Conservation (phyloP, 2,888 invertebrate genomes). For the Erebia epiphron region DNA sequence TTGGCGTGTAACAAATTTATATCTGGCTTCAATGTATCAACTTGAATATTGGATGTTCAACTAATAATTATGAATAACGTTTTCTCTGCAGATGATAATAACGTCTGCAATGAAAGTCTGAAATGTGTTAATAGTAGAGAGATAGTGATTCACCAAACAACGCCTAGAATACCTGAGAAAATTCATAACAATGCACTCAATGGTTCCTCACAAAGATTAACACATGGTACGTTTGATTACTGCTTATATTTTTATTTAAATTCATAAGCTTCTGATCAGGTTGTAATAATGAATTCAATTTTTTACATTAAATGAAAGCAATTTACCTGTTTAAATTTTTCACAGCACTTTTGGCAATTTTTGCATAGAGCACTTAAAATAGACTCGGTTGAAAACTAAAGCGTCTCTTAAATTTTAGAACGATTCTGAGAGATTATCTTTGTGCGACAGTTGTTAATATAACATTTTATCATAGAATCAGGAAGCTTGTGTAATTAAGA, state of each 20-base stretch:
- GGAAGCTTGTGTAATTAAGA: too few species aligned
- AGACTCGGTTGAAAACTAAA: not conserved
- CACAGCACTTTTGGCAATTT: not conserved
- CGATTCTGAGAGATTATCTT: too few species aligned
- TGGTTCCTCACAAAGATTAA: conserved; percentile 72
- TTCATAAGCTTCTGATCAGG: not conserved
- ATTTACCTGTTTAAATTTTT: not conserved
- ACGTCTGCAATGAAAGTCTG: conserved; percentile 73
- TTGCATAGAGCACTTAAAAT: conserved; percentile 1
- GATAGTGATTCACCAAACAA: conserved; percentile 57
- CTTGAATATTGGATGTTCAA: not conserved
- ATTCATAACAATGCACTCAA: conserved; percentile 65
- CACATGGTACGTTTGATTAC: conserved; percentile 68
- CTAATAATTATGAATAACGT: conserved; percentile 29
- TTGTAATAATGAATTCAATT: not conserved
- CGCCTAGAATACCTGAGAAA: conserved; percentile 70
- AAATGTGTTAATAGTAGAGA: conserved; percentile 64
- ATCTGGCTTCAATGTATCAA: not conserved
- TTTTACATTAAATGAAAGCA: conserved; percentile 3
- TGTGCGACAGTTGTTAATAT: too few species aligned
- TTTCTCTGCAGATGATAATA: conserved; percentile 77
- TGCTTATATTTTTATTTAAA: conserved; percentile 30
- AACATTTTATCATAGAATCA: too few species aligned
- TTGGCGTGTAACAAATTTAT: too few species aligned
- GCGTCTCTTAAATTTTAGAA: too few species aligned